phyloP scores from a whole-genome alignment of 2,113 vertebrate species.

The Macrotis lagotis region DNA sequence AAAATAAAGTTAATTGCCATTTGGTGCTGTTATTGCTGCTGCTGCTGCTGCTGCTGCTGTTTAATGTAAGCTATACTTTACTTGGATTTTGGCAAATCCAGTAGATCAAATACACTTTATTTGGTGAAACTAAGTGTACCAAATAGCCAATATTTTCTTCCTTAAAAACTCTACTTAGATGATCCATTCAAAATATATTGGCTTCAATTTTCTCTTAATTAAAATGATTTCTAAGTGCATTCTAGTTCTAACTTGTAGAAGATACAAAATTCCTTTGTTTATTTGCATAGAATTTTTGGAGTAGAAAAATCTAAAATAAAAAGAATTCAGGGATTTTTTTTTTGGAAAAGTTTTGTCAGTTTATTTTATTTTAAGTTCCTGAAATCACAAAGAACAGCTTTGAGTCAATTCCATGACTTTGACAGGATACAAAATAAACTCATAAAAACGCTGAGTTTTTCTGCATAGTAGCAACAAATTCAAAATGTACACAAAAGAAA shows the following conservation, averaged over 20 bases:
- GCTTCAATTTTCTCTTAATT: not conserved
- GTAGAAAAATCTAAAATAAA: not conserved
- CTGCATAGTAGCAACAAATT: not conserved
- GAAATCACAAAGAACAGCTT: not conserved
- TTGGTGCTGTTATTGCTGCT: too few species aligned
- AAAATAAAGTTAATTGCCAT: too few species aligned
- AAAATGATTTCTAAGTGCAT: not conserved
- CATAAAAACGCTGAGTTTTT: not conserved
- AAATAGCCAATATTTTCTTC: not conserved
- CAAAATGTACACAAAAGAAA: not conserved
- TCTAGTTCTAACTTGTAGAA: not conserved
- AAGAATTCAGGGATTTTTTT: not conserved
- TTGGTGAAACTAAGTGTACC: too few species aligned
- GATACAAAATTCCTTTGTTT: not conserved
- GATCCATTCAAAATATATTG: not conserved
- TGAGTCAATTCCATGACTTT: not conserved
- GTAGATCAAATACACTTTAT: too few species aligned
- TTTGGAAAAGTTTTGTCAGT: not conserved
- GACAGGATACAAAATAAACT: not conserved
- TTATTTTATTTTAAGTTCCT: not conserved
- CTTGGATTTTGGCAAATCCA: too few species aligned
- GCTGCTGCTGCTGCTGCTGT: too few species aligned
- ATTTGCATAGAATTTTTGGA: not conserved
- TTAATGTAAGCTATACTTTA: too few species aligned
- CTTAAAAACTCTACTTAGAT: not conserved